A percentile compares a stretch with the other conserved stretches of the same genome.
These are phyloP conservation scores for Synergus laeviventris DNA, from an alignment of 2,888 invertebrate genomes.

Conservation along the genomic window DNA sequence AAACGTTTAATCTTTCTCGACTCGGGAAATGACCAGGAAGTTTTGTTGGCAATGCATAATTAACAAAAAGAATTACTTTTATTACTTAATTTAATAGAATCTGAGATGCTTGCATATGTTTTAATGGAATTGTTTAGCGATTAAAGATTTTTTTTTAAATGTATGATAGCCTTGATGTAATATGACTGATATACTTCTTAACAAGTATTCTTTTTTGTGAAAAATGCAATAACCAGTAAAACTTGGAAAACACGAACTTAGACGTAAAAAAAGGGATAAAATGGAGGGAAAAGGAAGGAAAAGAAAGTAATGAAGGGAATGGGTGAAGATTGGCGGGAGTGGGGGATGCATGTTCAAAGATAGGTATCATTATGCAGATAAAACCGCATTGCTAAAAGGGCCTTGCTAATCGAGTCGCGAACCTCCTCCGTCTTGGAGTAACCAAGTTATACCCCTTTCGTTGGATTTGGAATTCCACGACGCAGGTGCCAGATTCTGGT, in stretches of 20 bases:
- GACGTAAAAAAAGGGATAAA: not conserved
- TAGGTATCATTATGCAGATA: slow-evolving; percentile 69
- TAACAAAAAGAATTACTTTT: too few relatives aligned
- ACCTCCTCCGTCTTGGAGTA: slow-evolving; percentile 41
- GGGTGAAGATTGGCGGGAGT: not conserved
- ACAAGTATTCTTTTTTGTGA: not conserved
- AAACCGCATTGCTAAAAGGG: slow-evolving; percentile 65
- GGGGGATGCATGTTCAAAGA: slow-evolving; percentile 47
- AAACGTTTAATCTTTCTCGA: too few relatives aligned
- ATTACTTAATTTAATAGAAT: not conserved
- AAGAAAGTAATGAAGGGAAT: not conserved
- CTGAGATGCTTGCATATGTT: not conserved
- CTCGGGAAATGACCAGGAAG: not conserved
- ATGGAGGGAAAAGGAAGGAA: not conserved
- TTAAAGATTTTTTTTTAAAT: not conserved
- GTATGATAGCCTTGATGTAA: not conserved
- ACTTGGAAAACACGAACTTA: slow-evolving; percentile 20
- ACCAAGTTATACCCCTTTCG: slow-evolving; percentile 35
- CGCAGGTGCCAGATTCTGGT: slow-evolving; percentile 7
- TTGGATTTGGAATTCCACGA: slow-evolving; percentile 18
- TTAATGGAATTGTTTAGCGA: not conserved
- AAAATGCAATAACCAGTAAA: slow-evolving; percentile 12
- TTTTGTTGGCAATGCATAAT: not conserved
- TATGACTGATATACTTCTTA: not conserved
- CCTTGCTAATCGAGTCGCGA: slow-evolving; percentile 59